Conservation (phyloP, 2,797 vertebrate species). For the Poeciliopsis turneri region DNA sequence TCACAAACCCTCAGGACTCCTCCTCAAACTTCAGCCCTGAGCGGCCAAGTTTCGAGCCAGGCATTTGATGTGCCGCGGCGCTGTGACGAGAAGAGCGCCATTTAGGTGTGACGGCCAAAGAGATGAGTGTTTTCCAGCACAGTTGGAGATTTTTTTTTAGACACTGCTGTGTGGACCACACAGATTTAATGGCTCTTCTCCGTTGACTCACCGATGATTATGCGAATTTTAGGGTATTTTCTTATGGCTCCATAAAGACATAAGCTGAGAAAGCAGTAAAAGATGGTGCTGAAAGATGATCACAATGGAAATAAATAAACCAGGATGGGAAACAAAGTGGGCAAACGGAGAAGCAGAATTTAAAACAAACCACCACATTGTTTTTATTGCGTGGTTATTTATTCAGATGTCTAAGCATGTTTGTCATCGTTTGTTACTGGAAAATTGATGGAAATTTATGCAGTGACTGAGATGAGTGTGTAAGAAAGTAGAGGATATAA, state of each 20-base stretch:
- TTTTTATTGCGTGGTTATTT: conserved; percentile 47
- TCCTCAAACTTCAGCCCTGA: conserved; percentile 31
- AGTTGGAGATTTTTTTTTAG: conserved; percentile 54
- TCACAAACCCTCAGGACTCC: conserved; percentile 29
- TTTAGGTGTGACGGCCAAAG: conserved; percentile 87
- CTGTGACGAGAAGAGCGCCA: conserved; percentile 72
- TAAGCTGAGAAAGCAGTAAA: conserved; percentile 70
- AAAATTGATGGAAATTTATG: conserved; percentile 16
- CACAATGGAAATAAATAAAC: conserved; percentile 71
- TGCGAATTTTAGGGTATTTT: conserved; percentile 77
- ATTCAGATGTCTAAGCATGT: conserved; percentile 37
- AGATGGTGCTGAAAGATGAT: conserved; percentile 72
- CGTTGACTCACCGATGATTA: conserved; percentile 73
- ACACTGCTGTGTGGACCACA: conserved; percentile 85
- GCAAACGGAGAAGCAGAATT: conserved; percentile 48
- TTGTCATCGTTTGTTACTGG: conserved; percentile 35
- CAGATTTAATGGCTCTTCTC: conserved; percentile 80
- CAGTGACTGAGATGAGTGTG: conserved; percentile 13
- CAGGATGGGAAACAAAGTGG: conserved; percentile 54
- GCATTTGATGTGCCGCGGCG: conserved; percentile 62
- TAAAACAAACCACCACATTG: conserved; percentile 29
- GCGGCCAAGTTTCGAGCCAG: conserved; percentile 50
- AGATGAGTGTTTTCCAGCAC: conserved; percentile 85
- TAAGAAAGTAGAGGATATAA: conserved; percentile 25
- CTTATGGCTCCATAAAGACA: conserved; percentile 75